Percentiles rank a stretch among this genome's conserved stretches.
These are phyloP conservation scores for Platycercus adscitus DNA, from an alignment of 2,113 vertebrate species.

Conservation along the genomic window DNA sequence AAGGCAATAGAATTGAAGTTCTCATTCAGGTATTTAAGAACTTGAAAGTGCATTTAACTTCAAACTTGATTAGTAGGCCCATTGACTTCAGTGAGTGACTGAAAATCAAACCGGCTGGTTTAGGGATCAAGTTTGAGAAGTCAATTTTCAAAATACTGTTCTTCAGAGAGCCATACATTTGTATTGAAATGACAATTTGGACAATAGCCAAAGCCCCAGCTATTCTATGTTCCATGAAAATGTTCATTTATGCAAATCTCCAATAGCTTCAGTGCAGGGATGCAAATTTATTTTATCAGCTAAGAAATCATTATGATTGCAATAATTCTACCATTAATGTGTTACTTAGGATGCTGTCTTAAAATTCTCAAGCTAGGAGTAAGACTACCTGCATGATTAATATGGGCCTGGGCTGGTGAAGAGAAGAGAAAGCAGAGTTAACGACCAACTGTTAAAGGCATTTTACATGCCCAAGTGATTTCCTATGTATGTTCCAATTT, in stretches of 20 bases:
- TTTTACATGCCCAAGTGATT: not conserved
- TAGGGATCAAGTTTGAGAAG: constrained; percentile 16
- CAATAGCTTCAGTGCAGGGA: not conserved
- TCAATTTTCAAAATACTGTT: constrained; percentile 30
- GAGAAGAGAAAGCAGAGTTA: not conserved
- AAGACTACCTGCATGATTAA: not conserved
- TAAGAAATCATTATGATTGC: not conserved
- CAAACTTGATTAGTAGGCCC: constrained; percentile 4
- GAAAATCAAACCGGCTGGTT: constrained; percentile 28
- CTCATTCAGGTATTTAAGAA: constrained; percentile 18
- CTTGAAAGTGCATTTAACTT: constrained; percentile 12
- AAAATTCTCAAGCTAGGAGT: not conserved
- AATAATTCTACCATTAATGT: not conserved
- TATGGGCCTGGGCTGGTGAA: not conserved
- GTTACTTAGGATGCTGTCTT: not conserved
- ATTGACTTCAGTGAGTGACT: not conserved
- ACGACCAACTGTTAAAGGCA: not conserved
- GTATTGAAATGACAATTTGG: constrained; percentile 26
- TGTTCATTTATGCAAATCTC: constrained; percentile 1
- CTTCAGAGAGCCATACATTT: not conserved
- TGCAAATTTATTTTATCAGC: not conserved
- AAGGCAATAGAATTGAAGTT: not conserved
- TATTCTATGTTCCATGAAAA: not conserved
- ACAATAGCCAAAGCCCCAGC: constrained; percentile 1
- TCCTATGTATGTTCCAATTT: not conserved